phyloP scores from a whole-genome alignment of 1,140 invertebrate species.

The Bombus vancouverensis region DNA sequence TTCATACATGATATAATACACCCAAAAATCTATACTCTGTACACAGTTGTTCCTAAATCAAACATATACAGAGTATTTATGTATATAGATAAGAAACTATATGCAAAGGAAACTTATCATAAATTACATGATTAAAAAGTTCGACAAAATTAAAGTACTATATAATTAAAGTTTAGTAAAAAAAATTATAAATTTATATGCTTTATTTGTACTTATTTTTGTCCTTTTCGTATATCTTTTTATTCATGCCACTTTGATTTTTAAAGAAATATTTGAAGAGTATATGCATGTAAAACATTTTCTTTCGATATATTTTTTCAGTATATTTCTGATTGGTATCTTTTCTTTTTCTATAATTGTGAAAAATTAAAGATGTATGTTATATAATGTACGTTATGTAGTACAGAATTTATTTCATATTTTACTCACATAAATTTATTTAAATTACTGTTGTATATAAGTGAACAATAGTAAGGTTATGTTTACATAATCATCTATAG shows the following conservation, averaged over 20 bases:
- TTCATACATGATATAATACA: not conserved
- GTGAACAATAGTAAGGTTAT: not conserved
- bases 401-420: not conserved
- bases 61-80: not conserved
- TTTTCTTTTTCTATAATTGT: not conserved
- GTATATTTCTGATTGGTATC: not conserved
- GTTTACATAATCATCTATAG: not conserved
- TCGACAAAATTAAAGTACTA: not conserved
- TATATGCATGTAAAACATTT: not conserved
- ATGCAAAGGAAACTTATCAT: not conserved
- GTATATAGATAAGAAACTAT: conserved; percentile 16
- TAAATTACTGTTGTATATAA: not conserved
- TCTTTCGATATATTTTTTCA: not conserved
- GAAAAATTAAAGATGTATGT: not conserved
- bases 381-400: not conserved
- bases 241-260: not conserved
- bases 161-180: not conserved
- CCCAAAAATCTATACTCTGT: not conserved
- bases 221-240: not conserved
- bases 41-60: conserved; percentile 2
- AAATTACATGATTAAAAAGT: not conserved
- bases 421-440: not conserved
- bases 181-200: not conserved
- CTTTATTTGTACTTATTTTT: not conserved
- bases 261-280: not conserved